Conservation (phyloP, 2,113 vertebrate genomes). For the Halichoeres trimaculatus region DNA sequence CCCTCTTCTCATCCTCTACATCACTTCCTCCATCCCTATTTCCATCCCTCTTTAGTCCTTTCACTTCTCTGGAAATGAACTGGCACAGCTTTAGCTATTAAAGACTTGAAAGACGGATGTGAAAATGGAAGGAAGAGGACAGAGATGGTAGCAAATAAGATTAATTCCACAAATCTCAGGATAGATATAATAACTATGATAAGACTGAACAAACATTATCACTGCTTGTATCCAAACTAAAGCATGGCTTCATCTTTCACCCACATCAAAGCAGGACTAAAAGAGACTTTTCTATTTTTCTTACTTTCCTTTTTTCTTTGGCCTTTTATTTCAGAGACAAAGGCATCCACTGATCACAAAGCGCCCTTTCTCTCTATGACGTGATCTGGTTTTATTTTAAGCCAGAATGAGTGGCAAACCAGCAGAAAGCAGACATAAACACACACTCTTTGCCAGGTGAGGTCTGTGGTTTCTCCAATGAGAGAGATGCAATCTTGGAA, state of each 20-base stretch:
- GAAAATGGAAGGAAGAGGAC: conserved; percentile 32
- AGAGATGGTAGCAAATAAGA: conserved; percentile 8
- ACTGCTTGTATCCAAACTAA: conserved; percentile 14
- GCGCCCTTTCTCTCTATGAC: conserved; percentile 6
- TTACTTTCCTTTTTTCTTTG: conserved; percentile 8
- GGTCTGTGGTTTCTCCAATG: conserved; percentile 8
- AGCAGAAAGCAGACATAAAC: conserved; percentile 22
- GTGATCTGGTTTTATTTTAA: conserved; percentile 45
- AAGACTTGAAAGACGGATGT: conserved; percentile 19
- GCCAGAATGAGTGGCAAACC: not conserved
- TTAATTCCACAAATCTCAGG: conserved; percentile 8
- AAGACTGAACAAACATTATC: not conserved
- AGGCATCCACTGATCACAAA: conserved; percentile 14
- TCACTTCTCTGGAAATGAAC: conserved; percentile 39
- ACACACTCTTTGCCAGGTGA: conserved; percentile 14
- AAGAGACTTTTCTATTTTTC: not conserved
- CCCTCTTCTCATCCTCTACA: conserved; percentile 45
- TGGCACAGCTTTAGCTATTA: conserved; percentile 23
- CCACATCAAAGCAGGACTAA: too few relatives aligned
- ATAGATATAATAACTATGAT: conserved; percentile 12
- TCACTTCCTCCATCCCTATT: conserved; percentile 51
- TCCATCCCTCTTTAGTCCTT: conserved; percentile 3
- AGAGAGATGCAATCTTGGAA: conserved; percentile 40
- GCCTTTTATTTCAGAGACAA: conserved; percentile 8
- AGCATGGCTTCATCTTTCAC: not conserved